Evolutionary conservation across 2,797 vertebrate species (phyloP).

Genomic region (Streptopelia turtur): DNA sequence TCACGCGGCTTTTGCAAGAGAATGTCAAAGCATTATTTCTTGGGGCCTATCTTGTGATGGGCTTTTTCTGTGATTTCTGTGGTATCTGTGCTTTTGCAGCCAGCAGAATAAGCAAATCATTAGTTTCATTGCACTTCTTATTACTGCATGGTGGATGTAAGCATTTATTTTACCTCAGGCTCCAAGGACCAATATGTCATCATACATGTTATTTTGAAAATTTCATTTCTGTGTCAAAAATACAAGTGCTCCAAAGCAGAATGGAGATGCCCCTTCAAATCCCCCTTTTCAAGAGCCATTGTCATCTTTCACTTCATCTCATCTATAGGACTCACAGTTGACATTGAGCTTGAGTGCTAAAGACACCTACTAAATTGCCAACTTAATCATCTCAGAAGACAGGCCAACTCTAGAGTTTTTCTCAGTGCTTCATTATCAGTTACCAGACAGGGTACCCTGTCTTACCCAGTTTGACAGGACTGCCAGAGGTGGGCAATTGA

Average conservation of each 20-base stretch:
- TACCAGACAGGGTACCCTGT: not conserved
- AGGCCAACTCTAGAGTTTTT: not conserved
- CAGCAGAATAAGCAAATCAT: not conserved
- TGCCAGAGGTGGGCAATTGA: not conserved
- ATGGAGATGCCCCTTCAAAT: not conserved
- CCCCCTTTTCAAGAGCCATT: not conserved
- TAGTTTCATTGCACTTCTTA: not conserved
- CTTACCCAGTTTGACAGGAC: not conserved
- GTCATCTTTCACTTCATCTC: not conserved
- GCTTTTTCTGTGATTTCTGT: not conserved
- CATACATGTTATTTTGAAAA: accelerated
- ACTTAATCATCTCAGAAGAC: not conserved
- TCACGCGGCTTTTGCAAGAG: not conserved
- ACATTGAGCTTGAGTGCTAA: not conserved
- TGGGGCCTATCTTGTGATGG: accelerated
- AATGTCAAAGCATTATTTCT: not conserved
- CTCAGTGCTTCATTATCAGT: not conserved
- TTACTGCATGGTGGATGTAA: accelerated
- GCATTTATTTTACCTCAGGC: not conserved
- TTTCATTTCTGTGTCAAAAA: not conserved
- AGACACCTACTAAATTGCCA: not conserved
- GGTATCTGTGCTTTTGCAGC: not conserved
- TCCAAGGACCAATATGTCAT: not conserved
- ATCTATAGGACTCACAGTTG: not conserved
- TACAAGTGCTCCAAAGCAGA: not conserved